phyloP scores from a whole-genome alignment of 1,140 invertebrate species.

The Rhysida immarginata region DNA sequence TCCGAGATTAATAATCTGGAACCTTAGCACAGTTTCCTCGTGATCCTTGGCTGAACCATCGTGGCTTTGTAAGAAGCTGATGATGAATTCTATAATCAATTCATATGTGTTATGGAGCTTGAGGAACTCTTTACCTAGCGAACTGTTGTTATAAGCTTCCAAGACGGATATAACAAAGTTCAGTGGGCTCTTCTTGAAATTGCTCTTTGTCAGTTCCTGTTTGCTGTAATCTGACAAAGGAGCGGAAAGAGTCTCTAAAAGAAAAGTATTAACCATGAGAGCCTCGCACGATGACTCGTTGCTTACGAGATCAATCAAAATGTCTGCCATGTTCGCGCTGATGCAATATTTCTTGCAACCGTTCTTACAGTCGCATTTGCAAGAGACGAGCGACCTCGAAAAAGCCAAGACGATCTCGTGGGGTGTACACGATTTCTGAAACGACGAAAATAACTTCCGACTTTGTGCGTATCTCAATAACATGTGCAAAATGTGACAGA shows the following conservation, averaged over 20 bases:
- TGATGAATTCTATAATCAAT: too few relatives aligned
- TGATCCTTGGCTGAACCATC: too few relatives aligned
- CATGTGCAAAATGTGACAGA: not conserved
- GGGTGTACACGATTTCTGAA: not conserved
- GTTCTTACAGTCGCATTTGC: not conserved
- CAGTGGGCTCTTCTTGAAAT: not conserved
- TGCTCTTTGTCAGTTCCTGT: not conserved
- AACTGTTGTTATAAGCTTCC: not conserved
- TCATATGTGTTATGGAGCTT: too few relatives aligned
- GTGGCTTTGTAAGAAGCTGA: too few relatives aligned
- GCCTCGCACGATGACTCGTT: not conserved
- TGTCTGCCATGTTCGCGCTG: not conserved
- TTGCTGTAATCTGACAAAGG: not conserved
- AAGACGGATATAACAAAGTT: not conserved
- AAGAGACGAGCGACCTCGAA: not conserved
- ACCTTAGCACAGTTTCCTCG: too few relatives aligned
- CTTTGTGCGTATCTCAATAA: not conserved
- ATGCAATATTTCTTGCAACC: not conserved
- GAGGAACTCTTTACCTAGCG: too few relatives aligned
- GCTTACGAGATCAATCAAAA: not conserved
- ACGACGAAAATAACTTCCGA: not conserved
- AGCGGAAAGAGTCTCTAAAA: not conserved
- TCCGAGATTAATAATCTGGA: too few relatives aligned
- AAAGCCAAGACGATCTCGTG: not conserved
- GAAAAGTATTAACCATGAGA: not conserved